Percentiles rank a stretch among this genome's conserved stretches.
phyloP scores from a whole-genome alignment of 2,888 invertebrate species.

The Endomychus coccineus region DNA sequence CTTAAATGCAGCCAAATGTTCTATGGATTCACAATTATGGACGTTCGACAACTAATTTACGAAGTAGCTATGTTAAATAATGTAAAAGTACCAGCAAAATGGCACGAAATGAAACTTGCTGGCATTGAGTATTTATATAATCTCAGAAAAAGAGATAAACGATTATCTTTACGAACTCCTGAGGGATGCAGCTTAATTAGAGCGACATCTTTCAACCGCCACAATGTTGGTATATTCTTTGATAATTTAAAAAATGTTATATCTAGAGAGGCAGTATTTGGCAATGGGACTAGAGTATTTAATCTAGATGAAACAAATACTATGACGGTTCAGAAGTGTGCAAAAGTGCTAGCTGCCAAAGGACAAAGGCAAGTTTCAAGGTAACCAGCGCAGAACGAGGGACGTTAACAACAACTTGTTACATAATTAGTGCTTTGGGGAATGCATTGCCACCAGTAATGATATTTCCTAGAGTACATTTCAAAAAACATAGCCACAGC shows the following conservation, averaged over 20 bases:
- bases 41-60: constrained; percentile 18
- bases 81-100: constrained; percentile 20
- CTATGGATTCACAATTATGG: constrained; percentile 12
- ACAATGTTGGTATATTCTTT: constrained; percentile 21
- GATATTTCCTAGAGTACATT: constrained; percentile 10
- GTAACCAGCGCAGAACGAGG: constrained; percentile 18
- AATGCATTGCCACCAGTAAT: constrained; percentile 7
- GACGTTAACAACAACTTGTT: constrained; percentile 14
- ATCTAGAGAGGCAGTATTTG: constrained; percentile 17
- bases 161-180: constrained; percentile 19
- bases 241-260: constrained; percentile 26
- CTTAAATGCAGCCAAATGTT: constrained; percentile 16
- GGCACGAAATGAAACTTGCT: constrained; percentile 20
- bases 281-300: constrained; percentile 4
- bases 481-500: constrained; percentile 6
- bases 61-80: constrained; percentile 17
- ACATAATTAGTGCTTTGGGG: constrained; percentile 10
- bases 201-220: constrained; percentile 19
- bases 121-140: constrained; percentile 21
- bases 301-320: constrained; percentile 7
- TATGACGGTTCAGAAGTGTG: constrained; percentile 6
- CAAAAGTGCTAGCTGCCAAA: constrained; percentile 5
- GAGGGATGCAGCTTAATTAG: constrained; percentile 22
- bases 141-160: constrained; percentile 20
- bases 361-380: constrained; percentile 21